Conservation (phyloP, 1,140 invertebrate genomes). For the Plectrocnemia conspersa region DNA sequence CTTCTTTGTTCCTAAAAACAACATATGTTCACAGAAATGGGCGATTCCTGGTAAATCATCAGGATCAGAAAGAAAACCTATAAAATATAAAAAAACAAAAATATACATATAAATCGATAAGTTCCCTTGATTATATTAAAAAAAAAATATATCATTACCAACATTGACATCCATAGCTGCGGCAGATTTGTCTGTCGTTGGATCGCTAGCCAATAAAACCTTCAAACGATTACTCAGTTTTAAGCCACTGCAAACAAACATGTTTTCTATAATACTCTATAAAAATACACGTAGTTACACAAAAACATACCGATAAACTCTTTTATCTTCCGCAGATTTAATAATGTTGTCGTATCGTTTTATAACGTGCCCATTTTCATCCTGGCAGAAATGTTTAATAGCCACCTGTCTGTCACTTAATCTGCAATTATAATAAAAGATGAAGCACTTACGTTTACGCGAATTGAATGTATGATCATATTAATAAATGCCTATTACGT, state of each 20-base stretch:
- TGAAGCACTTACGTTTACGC: too few species aligned
- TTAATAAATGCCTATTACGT: too few species aligned
- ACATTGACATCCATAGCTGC: conserved; percentile 76
- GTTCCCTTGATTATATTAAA: too few species aligned
- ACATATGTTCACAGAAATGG: conserved; percentile 98
- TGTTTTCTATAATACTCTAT: too few species aligned
- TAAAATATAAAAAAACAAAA: conserved; percentile 31
- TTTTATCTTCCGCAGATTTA: conserved; percentile 76
- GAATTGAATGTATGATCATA: too few species aligned
- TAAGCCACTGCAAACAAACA: conserved; percentile 68
- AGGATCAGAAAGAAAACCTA: conserved; percentile 84
- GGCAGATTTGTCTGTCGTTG: conserved; percentile 87
- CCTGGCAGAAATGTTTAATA: too few species aligned
- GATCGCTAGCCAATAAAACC: conserved; percentile 86
- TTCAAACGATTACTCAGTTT: conserved; percentile 81
- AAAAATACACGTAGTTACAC: conserved; percentile 6
- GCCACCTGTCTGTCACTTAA: too few species aligned
- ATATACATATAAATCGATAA: conserved; percentile 18
- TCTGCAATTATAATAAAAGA: too few species aligned
- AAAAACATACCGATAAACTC: conserved; percentile 62
- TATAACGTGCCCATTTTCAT: too few species aligned
- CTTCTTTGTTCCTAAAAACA: conserved; percentile 91
- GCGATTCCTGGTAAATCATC: conserved; percentile 82
- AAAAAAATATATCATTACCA: too few species aligned
- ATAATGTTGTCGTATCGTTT: conserved; percentile 62